Evolutionary conservation across 2,113 vertebrate species (phyloP), one percentile per base, ranked within the genome.

Genomic region (Paralichthys olivaceus): DNA sequence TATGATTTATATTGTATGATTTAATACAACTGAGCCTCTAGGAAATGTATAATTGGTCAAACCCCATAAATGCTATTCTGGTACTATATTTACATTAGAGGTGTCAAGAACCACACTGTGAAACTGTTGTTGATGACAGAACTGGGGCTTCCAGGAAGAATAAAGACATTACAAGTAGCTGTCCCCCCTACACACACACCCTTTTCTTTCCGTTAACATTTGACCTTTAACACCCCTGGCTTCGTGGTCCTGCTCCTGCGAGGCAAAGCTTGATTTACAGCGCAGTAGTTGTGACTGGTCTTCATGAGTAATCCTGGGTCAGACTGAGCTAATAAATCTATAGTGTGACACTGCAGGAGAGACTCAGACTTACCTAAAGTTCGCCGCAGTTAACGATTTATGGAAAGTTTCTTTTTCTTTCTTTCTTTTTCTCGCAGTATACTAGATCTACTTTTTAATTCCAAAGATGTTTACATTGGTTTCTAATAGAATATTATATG

Each of bases 261-360:
- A 72, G 64, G 61, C 56, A 69, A 22, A 23, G 51, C 40, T 32
- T 88, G 86, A 93, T 93, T 94, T 90, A 92, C 78, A 83, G 77
- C 40, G 4, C 85, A 72, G 86, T 78, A 84, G 87, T 81, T 80
- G 64, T 66, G 71, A 81, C 73, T 77, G 67, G 60, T 75, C 79
- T 85, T 84, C 71, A 28, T 69, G 45, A 72, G 62, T 90, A 85
- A 91, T 84, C 81, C 75, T 73, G 53, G 83, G 90, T 91, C 84
- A 84, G 51, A 72, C 59, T 26, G 4, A 28, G 25, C 19, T 49
- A 72, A 82, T 92, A 92, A 90, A 90, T 92, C 75, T 82, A 13
- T 37, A 29, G 26, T 54, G 25, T 58, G 49, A 11, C 69, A 56
- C 15, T 66, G 1, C 45, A 43, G 45, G 9, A 78, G 51, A 67